phyloP scores from a whole-genome alignment of 2,888 invertebrate species.

The Coleophora deauratella region DNA sequence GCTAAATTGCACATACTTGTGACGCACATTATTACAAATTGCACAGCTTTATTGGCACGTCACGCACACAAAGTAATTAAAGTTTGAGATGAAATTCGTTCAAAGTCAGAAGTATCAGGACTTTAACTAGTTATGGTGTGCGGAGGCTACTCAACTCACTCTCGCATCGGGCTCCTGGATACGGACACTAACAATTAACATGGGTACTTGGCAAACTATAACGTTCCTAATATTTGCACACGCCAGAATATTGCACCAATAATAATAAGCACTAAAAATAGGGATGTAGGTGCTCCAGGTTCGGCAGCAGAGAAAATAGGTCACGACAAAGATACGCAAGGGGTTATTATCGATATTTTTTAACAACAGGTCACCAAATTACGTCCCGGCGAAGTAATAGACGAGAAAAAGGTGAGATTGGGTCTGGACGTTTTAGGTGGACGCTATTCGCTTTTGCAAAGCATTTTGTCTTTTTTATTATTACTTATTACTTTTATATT shows the following conservation, averaged over 20 bases:
- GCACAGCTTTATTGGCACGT: slow-evolving; percentile 71
- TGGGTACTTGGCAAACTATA: slow-evolving; percentile 46
- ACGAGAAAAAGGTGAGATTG: slow-evolving; percentile 93
- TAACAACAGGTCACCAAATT: slow-evolving; percentile 87
- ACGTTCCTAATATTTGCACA: slow-evolving; percentile 63
- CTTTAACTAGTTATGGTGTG: slow-evolving; percentile 37
- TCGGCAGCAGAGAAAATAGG: slow-evolving; percentile 69
- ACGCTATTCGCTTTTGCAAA: slow-evolving; percentile 71
- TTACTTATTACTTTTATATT: slow-evolving; percentile 31
- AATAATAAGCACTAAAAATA: slow-evolving; percentile 41
- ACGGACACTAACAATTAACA: slow-evolving; percentile 64
- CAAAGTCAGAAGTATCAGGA: slow-evolving; percentile 28
- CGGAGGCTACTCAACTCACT: slow-evolving; percentile 29
- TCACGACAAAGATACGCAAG: slow-evolving; percentile 28
- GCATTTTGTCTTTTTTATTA: slow-evolving; percentile 55
- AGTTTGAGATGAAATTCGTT: slow-evolving; percentile 25
- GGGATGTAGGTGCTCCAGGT: slow-evolving; percentile 45
- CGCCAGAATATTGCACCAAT: slow-evolving; percentile 55
- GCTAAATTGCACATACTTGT: slow-evolving; percentile 66
- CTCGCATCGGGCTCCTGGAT: slow-evolving; percentile 36
- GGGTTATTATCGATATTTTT: slow-evolving; percentile 66
- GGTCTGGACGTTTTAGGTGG: slow-evolving; percentile 69
- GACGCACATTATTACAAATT: slow-evolving; percentile 60
- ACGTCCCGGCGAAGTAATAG: slow-evolving; percentile 94
- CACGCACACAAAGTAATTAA: slow-evolving; percentile 59